Evolutionary conservation across 92 coral and sea anemone genomes (phyloP).

Genomic region (Palythoa caribaeorum): DNA sequence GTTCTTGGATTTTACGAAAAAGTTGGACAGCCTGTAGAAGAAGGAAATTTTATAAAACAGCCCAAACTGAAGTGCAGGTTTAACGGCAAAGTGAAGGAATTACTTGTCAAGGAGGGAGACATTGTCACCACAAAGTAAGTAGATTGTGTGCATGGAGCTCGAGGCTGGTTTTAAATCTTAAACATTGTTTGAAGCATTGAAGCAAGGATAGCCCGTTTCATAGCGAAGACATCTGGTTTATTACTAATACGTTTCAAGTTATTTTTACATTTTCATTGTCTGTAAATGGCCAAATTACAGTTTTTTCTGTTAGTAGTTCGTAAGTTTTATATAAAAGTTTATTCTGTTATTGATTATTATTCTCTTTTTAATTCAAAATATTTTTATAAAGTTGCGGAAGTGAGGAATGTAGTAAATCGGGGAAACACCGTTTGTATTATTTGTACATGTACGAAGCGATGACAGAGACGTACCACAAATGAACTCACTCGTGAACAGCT

Average conservation of each 20-base stretch:
- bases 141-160: not conserved
- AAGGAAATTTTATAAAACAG: slow-evolving; percentile 83
- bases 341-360: not conserved
- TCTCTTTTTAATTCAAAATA: not conserved
- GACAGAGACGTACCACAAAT: not conserved
- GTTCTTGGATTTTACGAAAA: slow-evolving; percentile 94
- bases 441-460: not conserved
- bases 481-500: not conserved
- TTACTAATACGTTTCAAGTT: not conserved
- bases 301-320: too few species aligned
- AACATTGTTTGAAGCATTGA: not conserved
- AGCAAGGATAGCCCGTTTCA: not conserved
- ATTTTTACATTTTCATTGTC: not conserved
- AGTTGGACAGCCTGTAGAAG: slow-evolving; percentile 56
- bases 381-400: not conserved
- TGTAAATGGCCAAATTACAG: too few species aligned
- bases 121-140: slow-evolving; percentile 89
- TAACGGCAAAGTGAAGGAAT: slow-evolving; percentile 83
- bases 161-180: not conserved
- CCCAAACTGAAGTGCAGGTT: slow-evolving; percentile 89
- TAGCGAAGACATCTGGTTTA: not conserved
- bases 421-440: too few species aligned
- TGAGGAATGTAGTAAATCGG: not conserved
- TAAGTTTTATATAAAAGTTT: too few species aligned
- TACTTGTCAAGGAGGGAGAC: slow-evolving; percentile 93